These are phyloP conservation scores for Ptychochromis oligacanthus DNA, from an alignment of 2,113 vertebrate genomes.

Conservation along the genomic window DNA sequence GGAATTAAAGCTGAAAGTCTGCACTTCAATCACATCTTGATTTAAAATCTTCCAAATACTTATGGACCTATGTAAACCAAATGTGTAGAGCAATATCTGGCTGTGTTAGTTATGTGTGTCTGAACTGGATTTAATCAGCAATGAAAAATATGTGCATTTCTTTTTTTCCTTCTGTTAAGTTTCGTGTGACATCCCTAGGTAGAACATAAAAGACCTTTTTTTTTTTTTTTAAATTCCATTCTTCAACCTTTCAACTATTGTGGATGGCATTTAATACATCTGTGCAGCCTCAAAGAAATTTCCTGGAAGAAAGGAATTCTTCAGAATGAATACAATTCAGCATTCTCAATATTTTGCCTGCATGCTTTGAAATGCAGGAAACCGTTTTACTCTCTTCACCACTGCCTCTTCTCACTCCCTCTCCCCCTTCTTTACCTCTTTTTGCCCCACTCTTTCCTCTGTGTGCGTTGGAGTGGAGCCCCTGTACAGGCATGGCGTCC, in stretches of 20 bases:
- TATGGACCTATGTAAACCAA: neutral
- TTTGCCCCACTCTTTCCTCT: conserved; percentile 67
- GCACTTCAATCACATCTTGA: too few relatives aligned
- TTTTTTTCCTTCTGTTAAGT: neutral
- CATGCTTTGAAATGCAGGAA: conserved; percentile 72
- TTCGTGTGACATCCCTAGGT: neutral
- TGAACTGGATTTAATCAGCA: neutral
- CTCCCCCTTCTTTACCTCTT: conserved; percentile 40
- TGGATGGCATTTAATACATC: conserved; percentile 60
- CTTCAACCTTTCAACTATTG: conserved; percentile 5
- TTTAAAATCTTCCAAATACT: too few relatives aligned
- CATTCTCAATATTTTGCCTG: conserved; percentile 54
- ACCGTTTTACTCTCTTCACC: conserved; percentile 65
- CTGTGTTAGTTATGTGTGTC: neutral
- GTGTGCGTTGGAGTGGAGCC: conserved; percentile 76
- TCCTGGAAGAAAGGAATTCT: conserved; percentile 56
- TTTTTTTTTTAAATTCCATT: neutral
- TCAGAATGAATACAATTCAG: conserved; percentile 55
- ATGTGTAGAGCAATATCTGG: neutral
- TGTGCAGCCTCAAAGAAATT: conserved; percentile 61
- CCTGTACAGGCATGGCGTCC: conserved; percentile 82
- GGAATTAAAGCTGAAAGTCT: too few relatives aligned
- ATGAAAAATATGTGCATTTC: neutral
- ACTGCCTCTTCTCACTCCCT: conserved; percentile 49
- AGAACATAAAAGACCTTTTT: neutral